Percentiles rank a stretch among this genome's conserved stretches.
Conservation (phyloP, 1,140 invertebrate genomes). For the Saxidomus purpurata region DNA sequence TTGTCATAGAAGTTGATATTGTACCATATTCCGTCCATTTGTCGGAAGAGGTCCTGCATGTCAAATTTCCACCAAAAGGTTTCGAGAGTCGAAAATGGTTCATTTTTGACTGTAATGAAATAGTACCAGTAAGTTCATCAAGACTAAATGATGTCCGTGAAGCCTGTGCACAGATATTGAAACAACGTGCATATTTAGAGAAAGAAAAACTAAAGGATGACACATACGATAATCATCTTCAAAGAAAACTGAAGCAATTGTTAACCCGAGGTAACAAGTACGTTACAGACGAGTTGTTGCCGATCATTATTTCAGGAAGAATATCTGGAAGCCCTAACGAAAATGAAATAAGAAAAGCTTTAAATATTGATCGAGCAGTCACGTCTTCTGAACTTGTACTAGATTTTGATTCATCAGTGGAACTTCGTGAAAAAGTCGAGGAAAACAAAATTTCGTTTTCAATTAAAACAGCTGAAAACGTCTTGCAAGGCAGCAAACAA, state of each 20-base stretch:
- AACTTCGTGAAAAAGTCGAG: constrained; percentile 23
- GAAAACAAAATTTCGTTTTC: background rate
- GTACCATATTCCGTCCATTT: constrained; percentile 23
- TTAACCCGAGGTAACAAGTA: constrained; percentile 48
- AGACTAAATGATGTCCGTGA: background rate
- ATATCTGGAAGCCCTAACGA: background rate
- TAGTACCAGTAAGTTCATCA: background rate
- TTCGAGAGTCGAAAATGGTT: background rate
- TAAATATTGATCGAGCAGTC: constrained; percentile 1
- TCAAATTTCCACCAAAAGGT: constrained; percentile 43
- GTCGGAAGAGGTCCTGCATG: background rate
- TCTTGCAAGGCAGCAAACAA: background rate
- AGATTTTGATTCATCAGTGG: constrained; percentile 45
- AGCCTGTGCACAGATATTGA: background rate
- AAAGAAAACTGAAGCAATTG: background rate
- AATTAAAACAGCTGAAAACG: constrained; percentile 19
- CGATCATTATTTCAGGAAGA: constrained; percentile 21
- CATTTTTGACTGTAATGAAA: constrained; percentile 12
- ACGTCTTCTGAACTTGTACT: constrained; percentile 5
- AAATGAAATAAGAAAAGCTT: constrained; percentile 11
- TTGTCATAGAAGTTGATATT: constrained; percentile 41
- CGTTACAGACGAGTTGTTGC: constrained; percentile 23
- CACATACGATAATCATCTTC: background rate
- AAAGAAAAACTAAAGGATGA: background rate
- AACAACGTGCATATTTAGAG: constrained; percentile 21